These are phyloP conservation scores for Lagorchestes hirsutus DNA, from an alignment of 2,797 vertebrate species.

Conservation along the genomic window DNA sequence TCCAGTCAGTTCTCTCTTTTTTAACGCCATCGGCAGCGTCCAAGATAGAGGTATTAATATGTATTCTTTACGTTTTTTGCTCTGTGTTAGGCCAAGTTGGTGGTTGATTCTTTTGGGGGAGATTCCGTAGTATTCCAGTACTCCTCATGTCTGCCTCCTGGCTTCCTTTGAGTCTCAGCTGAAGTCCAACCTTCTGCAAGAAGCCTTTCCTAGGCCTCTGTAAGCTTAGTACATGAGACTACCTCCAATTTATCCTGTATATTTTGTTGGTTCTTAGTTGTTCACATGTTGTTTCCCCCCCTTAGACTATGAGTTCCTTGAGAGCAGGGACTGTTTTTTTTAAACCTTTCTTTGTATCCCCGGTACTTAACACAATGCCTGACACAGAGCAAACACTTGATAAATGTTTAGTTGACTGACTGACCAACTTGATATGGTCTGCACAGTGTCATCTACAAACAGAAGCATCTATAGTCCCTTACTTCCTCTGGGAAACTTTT, in stretches of 20 bases:
- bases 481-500: neutral
- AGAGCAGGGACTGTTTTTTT: neutral
- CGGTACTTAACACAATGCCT: neutral
- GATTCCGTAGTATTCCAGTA: neutral
- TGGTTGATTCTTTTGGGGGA: neutral
- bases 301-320: neutral
- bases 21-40: neutral
- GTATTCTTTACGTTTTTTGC: neutral
- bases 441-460: neutral
- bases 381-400: neutral
- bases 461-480: neutral
- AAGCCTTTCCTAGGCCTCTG: neutral
- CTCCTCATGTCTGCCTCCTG: neutral
- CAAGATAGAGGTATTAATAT: neutral
- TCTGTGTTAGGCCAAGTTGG: neutral
- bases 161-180: neutral
- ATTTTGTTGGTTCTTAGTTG: neutral
- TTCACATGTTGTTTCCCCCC: neutral
- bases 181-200: neutral
- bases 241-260: neutral
- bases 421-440: neutral
- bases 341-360: neutral
- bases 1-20: neutral
- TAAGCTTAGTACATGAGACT: neutral
- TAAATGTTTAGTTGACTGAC: neutral